These are phyloP conservation scores for Microctonus brassicae DNA, from an alignment of 2,888 invertebrate species.

Conservation along the genomic window DNA sequence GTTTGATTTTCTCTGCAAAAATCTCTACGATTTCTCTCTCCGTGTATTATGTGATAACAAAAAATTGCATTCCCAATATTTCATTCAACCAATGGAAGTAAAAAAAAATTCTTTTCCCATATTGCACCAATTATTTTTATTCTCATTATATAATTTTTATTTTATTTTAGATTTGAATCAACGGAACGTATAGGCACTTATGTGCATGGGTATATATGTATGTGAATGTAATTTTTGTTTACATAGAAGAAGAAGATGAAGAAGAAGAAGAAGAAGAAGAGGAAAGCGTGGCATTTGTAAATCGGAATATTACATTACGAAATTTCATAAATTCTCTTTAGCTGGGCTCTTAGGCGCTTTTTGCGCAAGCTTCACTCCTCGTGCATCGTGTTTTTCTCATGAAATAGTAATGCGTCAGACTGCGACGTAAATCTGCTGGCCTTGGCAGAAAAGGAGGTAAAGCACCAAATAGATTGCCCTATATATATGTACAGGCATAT, in stretches of 20 bases:
- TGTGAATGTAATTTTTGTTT: background rate
- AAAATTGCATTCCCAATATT: no score
- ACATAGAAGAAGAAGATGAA: background rate
- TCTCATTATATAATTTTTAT: no score
- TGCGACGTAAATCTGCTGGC: constrained; percentile 56
- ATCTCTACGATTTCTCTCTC: no score
- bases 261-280: constrained; percentile 18
- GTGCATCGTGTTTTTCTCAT: constrained; percentile 63
- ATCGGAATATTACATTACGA: constrained; percentile 68
- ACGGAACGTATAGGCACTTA: no score
- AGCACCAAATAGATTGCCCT: constrained; percentile 8
- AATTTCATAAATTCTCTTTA: constrained; percentile 70
- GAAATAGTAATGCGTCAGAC: constrained; percentile 64
- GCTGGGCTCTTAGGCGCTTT: constrained; percentile 60
- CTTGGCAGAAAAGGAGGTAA: background rate
- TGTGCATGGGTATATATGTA: no score
- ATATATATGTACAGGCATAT: background rate
- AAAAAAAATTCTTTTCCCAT: no score
- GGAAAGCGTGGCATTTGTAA: constrained; percentile 53
- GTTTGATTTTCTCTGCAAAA: no score
- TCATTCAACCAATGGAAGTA: no score
- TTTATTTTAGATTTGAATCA: no score
- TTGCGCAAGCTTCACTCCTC: constrained; percentile 40
- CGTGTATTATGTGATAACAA: no score
- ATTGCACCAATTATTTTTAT: no score